These are phyloP conservation scores for Bradypodion ventrale DNA, from an alignment of 2,797 vertebrate species.

Conservation along the genomic window DNA sequence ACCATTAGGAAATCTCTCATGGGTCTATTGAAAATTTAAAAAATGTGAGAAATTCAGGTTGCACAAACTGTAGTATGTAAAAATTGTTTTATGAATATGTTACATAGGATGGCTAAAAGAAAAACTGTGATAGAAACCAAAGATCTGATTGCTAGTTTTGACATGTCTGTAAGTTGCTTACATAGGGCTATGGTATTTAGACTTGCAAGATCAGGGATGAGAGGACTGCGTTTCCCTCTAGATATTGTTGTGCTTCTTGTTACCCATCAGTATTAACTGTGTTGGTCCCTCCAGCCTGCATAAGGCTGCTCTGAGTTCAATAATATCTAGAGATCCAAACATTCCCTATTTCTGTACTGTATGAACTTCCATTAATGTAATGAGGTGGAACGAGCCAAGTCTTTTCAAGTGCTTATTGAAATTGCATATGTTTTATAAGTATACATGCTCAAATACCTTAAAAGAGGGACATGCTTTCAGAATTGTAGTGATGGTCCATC, in stretches of 20 bases:
- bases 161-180: constrained; percentile 21
- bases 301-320: not conserved
- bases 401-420: constrained; percentile 29
- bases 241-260: not conserved
- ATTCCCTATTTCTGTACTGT: not conserved
- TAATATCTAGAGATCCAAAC: not conserved
- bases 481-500: constrained; percentile 35
- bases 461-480: constrained; percentile 48
- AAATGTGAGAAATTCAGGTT: constrained; percentile 43
- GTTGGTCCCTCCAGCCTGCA: too few relatives aligned
- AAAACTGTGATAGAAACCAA: constrained; percentile 16
- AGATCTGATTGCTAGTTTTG: constrained; percentile 42
- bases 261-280: not conserved
- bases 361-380: constrained; percentile 38
- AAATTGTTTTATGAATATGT: constrained; percentile 25
- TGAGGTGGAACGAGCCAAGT: constrained; percentile 39
- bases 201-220: not conserved
- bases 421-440: not conserved
- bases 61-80: constrained; percentile 42
- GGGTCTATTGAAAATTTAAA: not conserved
- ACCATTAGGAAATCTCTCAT: too few relatives aligned
- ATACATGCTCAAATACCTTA: constrained; percentile 27
- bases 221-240: not conserved
- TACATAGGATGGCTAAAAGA: constrained; percentile 29
- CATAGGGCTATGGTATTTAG: not conserved